These are phyloP conservation scores for Tetramorium simillimum DNA, from an alignment of 1,140 invertebrate species.

Conservation along the genomic window DNA sequence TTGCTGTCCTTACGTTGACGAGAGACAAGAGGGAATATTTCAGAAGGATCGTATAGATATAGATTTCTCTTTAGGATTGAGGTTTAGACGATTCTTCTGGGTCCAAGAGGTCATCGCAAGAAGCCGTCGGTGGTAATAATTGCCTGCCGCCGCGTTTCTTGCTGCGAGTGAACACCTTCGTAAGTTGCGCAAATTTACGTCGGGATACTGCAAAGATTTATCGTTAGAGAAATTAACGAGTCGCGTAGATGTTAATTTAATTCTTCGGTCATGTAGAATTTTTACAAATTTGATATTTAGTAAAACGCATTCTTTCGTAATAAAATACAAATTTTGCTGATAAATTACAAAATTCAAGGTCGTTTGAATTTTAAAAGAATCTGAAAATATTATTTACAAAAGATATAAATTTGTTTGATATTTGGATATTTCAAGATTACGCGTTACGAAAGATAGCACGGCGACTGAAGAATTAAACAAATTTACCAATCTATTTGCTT, in stretches of 20 bases:
- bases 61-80: conserved; percentile 73
- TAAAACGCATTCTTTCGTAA: too few species aligned
- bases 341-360: too few species aligned
- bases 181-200: conserved; percentile 93
- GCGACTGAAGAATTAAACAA: neutral
- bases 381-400: too few species aligned
- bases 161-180: conserved; percentile 91
- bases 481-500: conserved; percentile 1
- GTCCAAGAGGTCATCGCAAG: conserved; percentile 83
- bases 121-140: conserved; percentile 82
- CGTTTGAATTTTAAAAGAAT: too few species aligned
- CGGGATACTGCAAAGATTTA: conserved; percentile 88
- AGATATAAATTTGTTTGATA: too few species aligned
- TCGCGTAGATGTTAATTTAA: conserved; percentile 29
- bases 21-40: conserved; percentile 2
- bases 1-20: conserved; percentile 9
- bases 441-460: too few species aligned
- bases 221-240: neutral
- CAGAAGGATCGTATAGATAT: neutral
- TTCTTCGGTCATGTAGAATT: too few species aligned
- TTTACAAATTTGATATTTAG: too few species aligned
- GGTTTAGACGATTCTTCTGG: conserved; percentile 82
- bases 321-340: too few species aligned
- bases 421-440: too few species aligned
- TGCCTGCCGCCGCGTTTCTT: conserved; percentile 88